These are phyloP conservation scores for Carassius auratus DNA, from an alignment of 2,113 vertebrate species.

Conservation along the genomic window DNA sequence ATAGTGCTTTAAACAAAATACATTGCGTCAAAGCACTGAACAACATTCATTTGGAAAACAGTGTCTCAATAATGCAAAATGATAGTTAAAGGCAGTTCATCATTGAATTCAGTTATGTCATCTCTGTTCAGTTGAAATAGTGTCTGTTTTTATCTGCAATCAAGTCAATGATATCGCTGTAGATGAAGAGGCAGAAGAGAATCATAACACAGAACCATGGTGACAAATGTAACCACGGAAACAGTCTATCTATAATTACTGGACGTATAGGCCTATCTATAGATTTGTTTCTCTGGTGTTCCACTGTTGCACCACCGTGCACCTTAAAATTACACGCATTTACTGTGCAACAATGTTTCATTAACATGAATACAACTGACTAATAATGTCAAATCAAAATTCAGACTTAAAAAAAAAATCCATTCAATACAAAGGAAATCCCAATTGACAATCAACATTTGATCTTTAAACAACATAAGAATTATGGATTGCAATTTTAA, in stretches of 20 bases:
- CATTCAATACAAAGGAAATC: not conserved
- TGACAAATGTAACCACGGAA: slow-evolving; percentile 40
- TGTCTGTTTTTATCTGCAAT: too few relatives aligned
- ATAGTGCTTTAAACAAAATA: too few relatives aligned
- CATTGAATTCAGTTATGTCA: too few relatives aligned
- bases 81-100: too few relatives aligned
- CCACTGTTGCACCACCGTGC: not conserved
- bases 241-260: slow-evolving; percentile 30
- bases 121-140: too few relatives aligned
- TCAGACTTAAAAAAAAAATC: not conserved
- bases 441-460: not conserved
- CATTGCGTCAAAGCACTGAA: too few relatives aligned
- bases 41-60: too few relatives aligned
- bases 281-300: not conserved
- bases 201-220: slow-evolving; percentile 30
- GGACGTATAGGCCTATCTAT: slow-evolving; percentile 4
- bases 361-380: not conserved
- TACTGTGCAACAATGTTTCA: not conserved
- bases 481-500: not conserved
- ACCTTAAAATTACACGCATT: not conserved
- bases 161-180: too few relatives aligned
- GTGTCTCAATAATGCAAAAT: too few relatives aligned
- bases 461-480: not conserved
- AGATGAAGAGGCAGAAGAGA: too few relatives aligned
- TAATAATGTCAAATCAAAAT: not conserved